Evolutionary conservation across 1,140 invertebrate genomes (phyloP).

Genomic region (Paracyclopina nana): DNA sequence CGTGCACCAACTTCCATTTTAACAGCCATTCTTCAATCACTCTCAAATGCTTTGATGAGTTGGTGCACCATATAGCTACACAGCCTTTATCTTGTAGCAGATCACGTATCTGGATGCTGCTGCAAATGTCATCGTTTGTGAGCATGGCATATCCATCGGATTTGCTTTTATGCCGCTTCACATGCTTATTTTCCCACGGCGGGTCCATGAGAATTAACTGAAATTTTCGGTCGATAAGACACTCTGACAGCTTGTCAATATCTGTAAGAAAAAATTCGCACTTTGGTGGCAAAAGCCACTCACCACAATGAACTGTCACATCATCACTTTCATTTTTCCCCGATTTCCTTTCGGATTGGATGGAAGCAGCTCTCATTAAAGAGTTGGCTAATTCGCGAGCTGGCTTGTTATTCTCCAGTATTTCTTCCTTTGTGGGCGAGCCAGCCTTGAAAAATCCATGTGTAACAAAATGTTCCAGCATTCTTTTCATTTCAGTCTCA

Average conservation of each 20-base stretch:
- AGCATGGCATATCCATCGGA: not conserved
- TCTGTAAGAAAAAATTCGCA: not conserved
- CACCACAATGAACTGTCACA: too few species aligned
- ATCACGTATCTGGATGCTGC: not conserved
- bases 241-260: not conserved
- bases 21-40: not conserved
- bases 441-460: too few species aligned
- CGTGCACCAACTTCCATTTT: not conserved
- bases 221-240: slow-evolving; percentile 8
- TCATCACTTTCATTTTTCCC: too few species aligned
- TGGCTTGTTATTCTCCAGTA: too few species aligned
- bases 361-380: too few species aligned
- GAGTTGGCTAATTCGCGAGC: too few species aligned
- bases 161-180: slow-evolving; percentile 14
- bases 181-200: slow-evolving; percentile 18
- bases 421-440: too few species aligned
- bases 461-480: too few species aligned
- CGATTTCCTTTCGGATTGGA: too few species aligned
- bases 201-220: slow-evolving; percentile 16
- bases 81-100: not conserved
- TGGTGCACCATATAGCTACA: slow-evolving; percentile 4
- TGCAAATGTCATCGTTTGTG: slow-evolving; percentile 8
- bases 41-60: not conserved
- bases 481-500: too few species aligned
- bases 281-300: not conserved